A percentile compares a stretch with the other conserved stretches of the same genome.
Evolutionary conservation across 2,113 vertebrate species (phyloP).

Genomic region (Shinisaurus crocodilurus): DNA sequence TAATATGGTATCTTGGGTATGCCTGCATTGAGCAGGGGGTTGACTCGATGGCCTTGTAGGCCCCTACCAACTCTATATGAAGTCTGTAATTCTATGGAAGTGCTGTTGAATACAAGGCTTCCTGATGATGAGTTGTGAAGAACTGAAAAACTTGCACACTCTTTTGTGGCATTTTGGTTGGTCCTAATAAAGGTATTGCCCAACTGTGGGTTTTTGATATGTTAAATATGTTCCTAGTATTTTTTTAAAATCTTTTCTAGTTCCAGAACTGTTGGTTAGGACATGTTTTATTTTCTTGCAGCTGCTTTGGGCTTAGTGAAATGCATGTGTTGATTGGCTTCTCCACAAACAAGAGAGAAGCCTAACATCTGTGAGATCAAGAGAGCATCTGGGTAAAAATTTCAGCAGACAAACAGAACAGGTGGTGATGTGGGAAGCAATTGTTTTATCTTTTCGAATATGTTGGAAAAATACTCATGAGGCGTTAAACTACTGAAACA

Average conservation of each 20-base stretch:
- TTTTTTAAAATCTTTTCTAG: neutral
- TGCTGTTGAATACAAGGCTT: neutral
- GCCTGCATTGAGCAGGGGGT: too few species aligned
- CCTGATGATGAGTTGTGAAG: neutral
- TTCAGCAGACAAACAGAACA: slow-evolving; percentile 20
- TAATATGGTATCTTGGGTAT: neutral
- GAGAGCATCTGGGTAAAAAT: slow-evolving; percentile 50
- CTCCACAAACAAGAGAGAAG: slow-evolving; percentile 14
- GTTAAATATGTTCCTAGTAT: neutral
- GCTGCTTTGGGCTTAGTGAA: slow-evolving; percentile 46
- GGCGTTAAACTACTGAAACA: slow-evolving; percentile 21
- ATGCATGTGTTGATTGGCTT: neutral
- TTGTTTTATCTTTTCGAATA: slow-evolving; percentile 29
- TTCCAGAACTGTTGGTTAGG: slow-evolving; percentile 26
- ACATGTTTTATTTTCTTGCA: slow-evolving; percentile 18
- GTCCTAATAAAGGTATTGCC: neutral
- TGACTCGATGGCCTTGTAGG: too few species aligned
- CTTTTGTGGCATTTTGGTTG: too few species aligned
- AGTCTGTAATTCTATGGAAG: neutral
- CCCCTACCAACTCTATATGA: too few species aligned
- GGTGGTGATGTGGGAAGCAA: slow-evolving; percentile 26
- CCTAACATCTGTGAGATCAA: slow-evolving; percentile 9
- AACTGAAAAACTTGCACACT: too few species aligned
- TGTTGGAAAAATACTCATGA: slow-evolving; percentile 30
- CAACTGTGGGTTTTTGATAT: too few species aligned